A percentile compares a stretch with the other conserved stretches of the same genome.
These are phyloP conservation scores for Tichodroma muraria DNA, from an alignment of 2,113 vertebrate species.

Conservation along the genomic window DNA sequence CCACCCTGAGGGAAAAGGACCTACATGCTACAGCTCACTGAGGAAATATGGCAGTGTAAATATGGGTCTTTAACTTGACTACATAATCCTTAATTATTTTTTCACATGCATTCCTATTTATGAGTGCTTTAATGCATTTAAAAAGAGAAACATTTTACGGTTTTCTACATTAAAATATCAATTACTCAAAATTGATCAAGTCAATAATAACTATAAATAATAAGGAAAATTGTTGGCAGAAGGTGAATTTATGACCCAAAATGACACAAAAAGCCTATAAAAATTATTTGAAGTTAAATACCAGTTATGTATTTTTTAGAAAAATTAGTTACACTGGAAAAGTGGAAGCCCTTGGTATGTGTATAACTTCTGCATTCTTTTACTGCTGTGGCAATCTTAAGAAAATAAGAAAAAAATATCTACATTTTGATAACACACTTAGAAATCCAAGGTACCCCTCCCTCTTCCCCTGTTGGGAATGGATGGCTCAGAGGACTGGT, in stretches of 20 bases:
- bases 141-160: conserved; percentile 14
- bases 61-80: background rate
- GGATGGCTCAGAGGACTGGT: conserved; percentile 62
- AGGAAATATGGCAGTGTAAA: background rate
- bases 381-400: background rate
- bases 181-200: background rate
- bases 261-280: conserved; percentile 1
- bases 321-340: conserved; percentile 36
- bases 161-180: conserved; percentile 19
- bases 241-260: conserved; percentile 20
- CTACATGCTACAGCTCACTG: background rate
- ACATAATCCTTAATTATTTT: background rate
- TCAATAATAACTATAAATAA: background rate
- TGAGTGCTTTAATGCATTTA: conserved; percentile 44
- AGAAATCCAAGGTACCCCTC: background rate
- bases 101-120: conserved; percentile 52
- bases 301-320: conserved; percentile 50
- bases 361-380: conserved; percentile 14
- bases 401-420: background rate
- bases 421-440: background rate
- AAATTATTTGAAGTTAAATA: conserved; percentile 52
- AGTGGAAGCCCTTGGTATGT: conserved; percentile 7
- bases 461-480: background rate
- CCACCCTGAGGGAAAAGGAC: background rate
- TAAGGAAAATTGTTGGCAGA: background rate